Evolutionary conservation across 2,888 invertebrate genomes (phyloP).

Genomic region (Stenodera caucasica): DNA sequence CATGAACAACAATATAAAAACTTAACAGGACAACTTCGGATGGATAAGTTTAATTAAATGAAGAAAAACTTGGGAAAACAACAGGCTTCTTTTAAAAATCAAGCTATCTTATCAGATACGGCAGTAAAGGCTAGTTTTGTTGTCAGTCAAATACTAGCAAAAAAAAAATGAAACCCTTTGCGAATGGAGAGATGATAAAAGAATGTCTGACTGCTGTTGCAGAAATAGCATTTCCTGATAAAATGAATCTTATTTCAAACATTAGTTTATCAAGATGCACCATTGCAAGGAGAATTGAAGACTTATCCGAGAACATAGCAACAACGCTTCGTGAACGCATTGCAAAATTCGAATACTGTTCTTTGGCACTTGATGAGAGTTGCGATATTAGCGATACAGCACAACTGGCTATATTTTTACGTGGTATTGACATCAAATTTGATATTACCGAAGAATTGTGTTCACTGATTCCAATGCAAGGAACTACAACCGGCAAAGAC

Average conservation of each 20-base stretch:
- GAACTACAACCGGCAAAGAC: constrained; percentile 20
- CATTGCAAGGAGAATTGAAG: constrained; percentile 30
- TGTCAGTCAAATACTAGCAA: constrained; percentile 33
- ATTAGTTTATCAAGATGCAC: constrained; percentile 36
- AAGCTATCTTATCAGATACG: constrained; percentile 12
- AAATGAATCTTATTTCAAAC: constrained; percentile 34
- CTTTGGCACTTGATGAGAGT: constrained; percentile 34
- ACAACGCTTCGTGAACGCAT: constrained; percentile 29
- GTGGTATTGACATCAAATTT: constrained; percentile 24
- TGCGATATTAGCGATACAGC: constrained; percentile 27
- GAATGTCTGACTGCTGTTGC: constrained; percentile 37
- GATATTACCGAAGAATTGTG: constrained; percentile 25
- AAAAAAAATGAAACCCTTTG: constrained; percentile 39
- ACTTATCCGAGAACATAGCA: constrained; percentile 30
- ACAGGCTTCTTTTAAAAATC: constrained; percentile 18
- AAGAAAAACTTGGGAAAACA: constrained; percentile 23
- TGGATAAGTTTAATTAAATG: constrained; percentile 25
- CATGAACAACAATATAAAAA: constrained; percentile 26
- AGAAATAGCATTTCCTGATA: constrained; percentile 37
- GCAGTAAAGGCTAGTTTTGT: constrained; percentile 25
- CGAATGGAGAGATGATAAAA: constrained; percentile 38
- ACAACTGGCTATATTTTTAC: constrained; percentile 23
- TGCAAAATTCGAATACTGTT: constrained; percentile 33
- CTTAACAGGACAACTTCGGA: constrained; percentile 22
- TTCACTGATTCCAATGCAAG: constrained; percentile 13